phyloP scores from a whole-genome alignment of 2,888 invertebrate species.

The Anagyrus pseudococci region DNA sequence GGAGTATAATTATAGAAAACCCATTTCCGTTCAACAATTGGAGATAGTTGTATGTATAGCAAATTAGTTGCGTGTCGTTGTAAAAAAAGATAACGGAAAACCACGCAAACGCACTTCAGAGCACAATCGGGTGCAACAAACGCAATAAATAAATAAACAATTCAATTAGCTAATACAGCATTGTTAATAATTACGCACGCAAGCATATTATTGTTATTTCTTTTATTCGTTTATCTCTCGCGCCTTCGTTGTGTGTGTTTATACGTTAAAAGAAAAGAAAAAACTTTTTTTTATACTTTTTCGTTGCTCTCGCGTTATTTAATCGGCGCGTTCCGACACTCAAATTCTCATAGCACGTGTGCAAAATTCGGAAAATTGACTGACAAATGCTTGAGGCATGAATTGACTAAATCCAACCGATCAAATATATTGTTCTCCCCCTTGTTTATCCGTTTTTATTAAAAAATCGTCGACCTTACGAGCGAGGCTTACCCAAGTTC shows the following conservation, averaged over 20 bases:
- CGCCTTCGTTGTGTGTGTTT: too few relatives aligned
- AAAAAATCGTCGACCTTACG: neutral
- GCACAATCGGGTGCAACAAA: constrained; percentile 10
- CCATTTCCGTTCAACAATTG: constrained; percentile 21
- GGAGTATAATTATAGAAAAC: constrained; percentile 25
- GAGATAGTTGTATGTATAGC: constrained; percentile 5
- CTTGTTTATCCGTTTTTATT: neutral
- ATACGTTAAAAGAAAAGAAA: too few relatives aligned
- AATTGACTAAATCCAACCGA: constrained; percentile 36
- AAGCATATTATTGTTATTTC: constrained; percentile 4
- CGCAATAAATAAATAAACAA: neutral
- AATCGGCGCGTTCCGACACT: neutral
- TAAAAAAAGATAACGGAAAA: constrained; percentile 1
- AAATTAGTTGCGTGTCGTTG: too few relatives aligned
- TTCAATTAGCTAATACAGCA: neutral
- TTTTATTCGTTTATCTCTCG: neutral
- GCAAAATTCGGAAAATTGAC: constrained; percentile 37
- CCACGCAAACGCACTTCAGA: constrained; percentile 10
- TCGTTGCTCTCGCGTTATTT: constrained; percentile 8
- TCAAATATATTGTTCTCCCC: constrained; percentile 4
- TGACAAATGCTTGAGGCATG: constrained; percentile 30
- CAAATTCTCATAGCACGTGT: neutral
- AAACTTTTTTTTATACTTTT: neutral
- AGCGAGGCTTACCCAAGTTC: constrained; percentile 7
- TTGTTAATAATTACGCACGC: neutral